Evolutionary conservation across 2,888 invertebrate species (phyloP).

Genomic region (Bellardia pandia): DNA sequence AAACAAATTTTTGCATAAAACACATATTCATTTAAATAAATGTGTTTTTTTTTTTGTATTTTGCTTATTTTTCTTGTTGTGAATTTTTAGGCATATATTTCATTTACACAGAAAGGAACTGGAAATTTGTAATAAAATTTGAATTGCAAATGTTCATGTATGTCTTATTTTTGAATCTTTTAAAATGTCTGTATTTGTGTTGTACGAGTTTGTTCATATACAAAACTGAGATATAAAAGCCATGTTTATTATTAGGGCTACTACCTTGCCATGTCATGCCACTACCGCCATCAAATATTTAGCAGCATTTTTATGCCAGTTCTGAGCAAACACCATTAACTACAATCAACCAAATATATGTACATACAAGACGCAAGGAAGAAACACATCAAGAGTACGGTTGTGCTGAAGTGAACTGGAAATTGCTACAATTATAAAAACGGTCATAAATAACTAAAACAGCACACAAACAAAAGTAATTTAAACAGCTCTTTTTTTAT

Average conservation of each 20-base stretch:
- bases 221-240: conserved; percentile 47
- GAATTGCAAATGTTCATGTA: conserved; percentile 65
- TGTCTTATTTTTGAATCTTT: conserved; percentile 5
- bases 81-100: background rate
- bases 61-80: background rate
- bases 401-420: conserved; percentile 66
- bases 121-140: conserved; percentile 57
- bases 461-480: conserved; percentile 5
- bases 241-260: conserved; percentile 12
- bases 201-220: background rate
- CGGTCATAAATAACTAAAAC: conserved; percentile 60
- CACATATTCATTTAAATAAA: conserved; percentile 12
- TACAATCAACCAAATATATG: background rate
- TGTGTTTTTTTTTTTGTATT: background rate
- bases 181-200: conserved; percentile 1
- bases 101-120: background rate
- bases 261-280: background rate
- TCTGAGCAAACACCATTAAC: conserved; percentile 24
- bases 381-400: conserved; percentile 3
- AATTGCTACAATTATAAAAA: conserved; percentile 76
- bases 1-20: conserved; percentile 37
- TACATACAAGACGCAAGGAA: conserved; percentile 35
- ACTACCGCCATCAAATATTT: conserved; percentile 16
- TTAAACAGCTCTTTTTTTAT: background rate
- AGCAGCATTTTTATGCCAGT: conserved; percentile 25